Evolutionary conservation across 2,113 vertebrate species (phyloP), one percentile per base, ranked within the genome.

Genomic region (Phalacrocorax pelagicus): DNA sequence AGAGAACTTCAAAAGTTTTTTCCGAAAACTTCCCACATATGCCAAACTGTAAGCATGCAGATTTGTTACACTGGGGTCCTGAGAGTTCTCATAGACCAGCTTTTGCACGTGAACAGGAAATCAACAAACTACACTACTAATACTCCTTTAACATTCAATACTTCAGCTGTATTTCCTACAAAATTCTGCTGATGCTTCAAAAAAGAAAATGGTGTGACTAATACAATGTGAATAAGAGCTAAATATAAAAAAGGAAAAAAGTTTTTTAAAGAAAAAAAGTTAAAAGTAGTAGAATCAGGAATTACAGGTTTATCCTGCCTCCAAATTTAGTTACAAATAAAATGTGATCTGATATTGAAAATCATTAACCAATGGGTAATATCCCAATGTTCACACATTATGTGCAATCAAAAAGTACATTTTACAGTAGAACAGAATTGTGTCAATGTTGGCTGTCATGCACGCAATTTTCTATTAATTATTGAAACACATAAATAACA

Each of bases 391-490:
- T 86, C 19, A 70, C 49, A 70, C 1, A 40, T 27, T 26, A 65
- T 4, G 5, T 6, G 15, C 11, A 58, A 17, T 9, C 9, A 46
- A 49, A 62, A 66, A 54, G 6, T 36, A 44, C 3, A 22, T 62
- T 54, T 38, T 84, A 16, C 15, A 44, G 22, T 14, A 80, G 38
- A 75, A 72, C 7, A 57, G 67, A 61, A 30, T 10, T 63, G 36
- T 3, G 0, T 36, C 36, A 49, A 0, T 8, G 32, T 7, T 83
- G 14, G 5, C 36, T 81, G 27, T 21, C 36, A 16, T 2, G 5
- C 7, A 34, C 10, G 42, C 2, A 3, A 8, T 62, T 89, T 70
- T 36, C 29, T 78, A 38, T 23, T 66, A 29, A 26, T 46, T 63
- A 47, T 15, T 49, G 55, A 87, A 78, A 57, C 11, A 46, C 0